A percentile compares a stretch with the other conserved stretches of the same genome.
Conservation (phyloP, 2,113 vertebrate species). For the Rhinolophus ferrumequinum region DNA sequence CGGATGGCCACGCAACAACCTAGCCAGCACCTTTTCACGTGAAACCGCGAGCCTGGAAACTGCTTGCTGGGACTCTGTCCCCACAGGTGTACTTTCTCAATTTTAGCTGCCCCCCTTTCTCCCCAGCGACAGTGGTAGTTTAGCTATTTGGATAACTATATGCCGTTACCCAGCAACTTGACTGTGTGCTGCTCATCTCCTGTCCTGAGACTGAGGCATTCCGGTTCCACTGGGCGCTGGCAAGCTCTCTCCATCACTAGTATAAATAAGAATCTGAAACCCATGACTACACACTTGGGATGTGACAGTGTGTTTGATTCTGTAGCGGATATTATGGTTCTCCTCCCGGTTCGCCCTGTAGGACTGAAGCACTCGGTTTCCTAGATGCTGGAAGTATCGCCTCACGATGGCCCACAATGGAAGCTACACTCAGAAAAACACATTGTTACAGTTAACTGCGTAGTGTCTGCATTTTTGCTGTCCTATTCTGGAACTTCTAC, state of each 20-base stretch:
- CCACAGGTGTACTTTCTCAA: neutral
- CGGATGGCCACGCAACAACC: too few species aligned
- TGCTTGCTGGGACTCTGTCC: too few species aligned
- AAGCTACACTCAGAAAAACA: neutral
- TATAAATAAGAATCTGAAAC: neutral
- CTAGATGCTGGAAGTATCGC: neutral
- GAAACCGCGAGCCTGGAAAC: too few species aligned
- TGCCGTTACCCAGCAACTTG: neutral
- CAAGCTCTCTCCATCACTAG: neutral
- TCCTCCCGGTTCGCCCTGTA: neutral
- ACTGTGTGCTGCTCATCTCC: rapidly evolving
- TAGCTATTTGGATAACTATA: neutral
- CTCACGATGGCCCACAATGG: neutral
- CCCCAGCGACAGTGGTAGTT: neutral
- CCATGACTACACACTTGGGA: neutral
- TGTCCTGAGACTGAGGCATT: neutral
- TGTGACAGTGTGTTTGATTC: neutral
- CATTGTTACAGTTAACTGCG: neutral
- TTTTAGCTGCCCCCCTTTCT: neutral
- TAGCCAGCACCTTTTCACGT: too few species aligned
- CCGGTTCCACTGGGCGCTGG: too few species aligned
- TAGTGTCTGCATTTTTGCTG: neutral
- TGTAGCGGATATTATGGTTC: rapidly evolving
- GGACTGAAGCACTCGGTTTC: neutral
- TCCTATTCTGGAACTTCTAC: neutral